Evolutionary conservation across 2,113 vertebrate species (phyloP).

Genomic region (Phrynocephalus versicolor): DNA sequence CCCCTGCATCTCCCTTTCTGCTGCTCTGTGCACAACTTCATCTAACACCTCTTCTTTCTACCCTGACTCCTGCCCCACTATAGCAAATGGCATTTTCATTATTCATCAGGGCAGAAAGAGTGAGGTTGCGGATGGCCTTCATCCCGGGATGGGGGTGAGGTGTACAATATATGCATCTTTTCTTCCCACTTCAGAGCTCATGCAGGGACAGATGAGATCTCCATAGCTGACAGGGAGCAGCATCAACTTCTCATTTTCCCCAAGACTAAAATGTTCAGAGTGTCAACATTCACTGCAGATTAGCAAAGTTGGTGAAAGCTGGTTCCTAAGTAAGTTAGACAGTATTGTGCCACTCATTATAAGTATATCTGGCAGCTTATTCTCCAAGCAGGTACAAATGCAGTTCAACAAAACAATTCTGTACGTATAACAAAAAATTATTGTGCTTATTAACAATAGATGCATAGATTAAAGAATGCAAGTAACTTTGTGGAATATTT

Average conservation of each 20-base stretch:
- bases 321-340: not conserved
- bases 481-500: not conserved
- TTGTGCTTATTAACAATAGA: not conserved
- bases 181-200: not conserved
- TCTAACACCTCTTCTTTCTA: not conserved
- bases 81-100: not conserved
- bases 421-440: not conserved
- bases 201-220: not conserved
- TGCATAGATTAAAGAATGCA: not conserved
- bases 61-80: not conserved
- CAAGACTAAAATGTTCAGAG: not conserved
- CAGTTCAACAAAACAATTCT: not conserved
- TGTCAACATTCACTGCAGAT: not conserved
- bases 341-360: conserved; percentile 10
- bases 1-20: not conserved
- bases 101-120: not conserved
- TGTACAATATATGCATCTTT: not conserved
- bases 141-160: not conserved
- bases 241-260: not conserved
- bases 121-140: not conserved
- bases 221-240: not conserved
- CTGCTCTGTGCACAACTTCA: not conserved
- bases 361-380: conserved; percentile 12
- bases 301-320: not conserved
- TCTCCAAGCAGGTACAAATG: not conserved